A percentile compares a stretch with the other conserved stretches of the same genome.
Evolutionary conservation across 2,113 vertebrate species (phyloP).

Genomic region (Sterna hirundo): DNA sequence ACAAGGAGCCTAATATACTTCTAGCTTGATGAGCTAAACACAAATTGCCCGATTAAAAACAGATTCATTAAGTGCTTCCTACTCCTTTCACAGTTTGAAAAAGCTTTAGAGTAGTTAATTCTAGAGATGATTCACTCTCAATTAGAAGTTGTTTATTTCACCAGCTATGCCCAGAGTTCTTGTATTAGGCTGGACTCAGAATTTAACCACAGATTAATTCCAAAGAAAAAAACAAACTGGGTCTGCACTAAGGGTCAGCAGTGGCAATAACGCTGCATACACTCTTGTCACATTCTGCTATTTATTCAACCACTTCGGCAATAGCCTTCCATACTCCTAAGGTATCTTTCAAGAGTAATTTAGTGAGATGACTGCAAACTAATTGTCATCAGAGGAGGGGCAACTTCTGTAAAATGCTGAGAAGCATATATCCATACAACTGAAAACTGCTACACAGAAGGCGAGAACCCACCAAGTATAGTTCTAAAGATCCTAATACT

Average conservation of each 20-base stretch:
- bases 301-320: background rate
- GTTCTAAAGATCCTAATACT: background rate
- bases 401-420: background rate
- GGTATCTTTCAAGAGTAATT: background rate
- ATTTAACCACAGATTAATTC: background rate
- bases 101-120: conserved; percentile 7
- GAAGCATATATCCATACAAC: background rate
- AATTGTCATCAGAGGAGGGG: background rate
- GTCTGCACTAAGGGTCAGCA: background rate
- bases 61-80: conserved; percentile 49
- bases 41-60: conserved; percentile 49
- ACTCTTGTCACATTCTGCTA: background rate
- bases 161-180: background rate
- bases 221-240: background rate
- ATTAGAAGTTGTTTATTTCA: conserved; percentile 7
- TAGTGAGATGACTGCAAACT: background rate
- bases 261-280: background rate
- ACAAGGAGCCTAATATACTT: background rate
- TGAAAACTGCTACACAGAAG: background rate
- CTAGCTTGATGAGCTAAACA: conserved; percentile 18
- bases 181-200: background rate
- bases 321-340: background rate
- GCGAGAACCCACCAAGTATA: background rate
- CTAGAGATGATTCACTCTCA: conserved; percentile 17
- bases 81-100: conserved; percentile 37